Base-by-base conservation (phyloP, 2,888 invertebrate genomes). In the Drosophila setosimentum region DNA sequence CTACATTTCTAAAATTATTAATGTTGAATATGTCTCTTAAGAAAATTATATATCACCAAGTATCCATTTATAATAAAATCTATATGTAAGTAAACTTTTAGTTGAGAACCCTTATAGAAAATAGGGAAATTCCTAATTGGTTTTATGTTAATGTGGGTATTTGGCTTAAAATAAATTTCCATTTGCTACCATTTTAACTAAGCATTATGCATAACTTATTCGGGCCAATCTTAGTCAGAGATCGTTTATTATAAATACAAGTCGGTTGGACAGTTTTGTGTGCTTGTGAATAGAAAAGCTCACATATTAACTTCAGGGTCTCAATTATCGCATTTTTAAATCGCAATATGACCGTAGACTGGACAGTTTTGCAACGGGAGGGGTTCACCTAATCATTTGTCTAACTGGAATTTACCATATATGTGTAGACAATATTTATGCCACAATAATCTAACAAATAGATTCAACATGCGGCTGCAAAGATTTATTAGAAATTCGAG, bases 381-480 rank as follows among this genome's bases (percentile, higher is more conserved):
- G 32, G 35, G 54, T 18, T 60, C 69, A 81, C 60, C 81, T 78
- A 70, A 78, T 71, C 80, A 75, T 75, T 69, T 72, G 64, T 72
- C 79, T 72, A 72, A 79, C 78, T 79, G 68, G 75, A 69, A 75
- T 67, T 82, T 65, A 64, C 80, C 82, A 80, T 80, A 82, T 78
- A 61, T 67, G 80, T 64, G 37, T 37, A 48, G 55, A 50, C 69
- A 71, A 78, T 82, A 74, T 82, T 82, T 78, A 80, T 80, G 75
- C 76, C 65, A 72, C 62, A 76, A 75, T 75, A 75, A 75, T 58
- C 66, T 37, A 57, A 67, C 78, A 57, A 73, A 68, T 45, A 59
- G 74, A 78, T 78, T 65, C 59, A 68, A 60, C 59, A 62, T 59
- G 27, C 29, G 49, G 37, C 45, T 51, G 62, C 37, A 55, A 72